Evolutionary conservation across 2,113 vertebrate species (phyloP).

Genomic region (Myrmecobius fasciatus): DNA sequence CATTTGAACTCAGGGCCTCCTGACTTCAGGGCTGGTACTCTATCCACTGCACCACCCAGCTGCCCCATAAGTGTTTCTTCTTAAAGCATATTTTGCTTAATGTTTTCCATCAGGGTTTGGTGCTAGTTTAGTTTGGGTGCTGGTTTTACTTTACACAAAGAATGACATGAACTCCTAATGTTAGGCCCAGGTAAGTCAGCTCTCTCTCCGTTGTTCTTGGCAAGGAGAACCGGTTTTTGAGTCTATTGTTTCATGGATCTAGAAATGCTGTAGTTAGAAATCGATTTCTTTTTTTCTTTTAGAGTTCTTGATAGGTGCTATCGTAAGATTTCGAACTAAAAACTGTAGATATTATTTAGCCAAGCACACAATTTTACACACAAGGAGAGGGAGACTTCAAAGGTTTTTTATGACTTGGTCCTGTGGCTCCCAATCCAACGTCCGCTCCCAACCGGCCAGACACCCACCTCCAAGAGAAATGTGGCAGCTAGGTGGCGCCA

Average conservation of each 20-base stretch:
- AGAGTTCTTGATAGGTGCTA: slow-evolving; percentile 41
- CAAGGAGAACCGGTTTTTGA: slow-evolving; percentile 53
- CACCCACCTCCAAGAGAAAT: too few relatives aligned
- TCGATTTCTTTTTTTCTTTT: slow-evolving; percentile 59
- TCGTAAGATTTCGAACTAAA: background rate
- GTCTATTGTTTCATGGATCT: slow-evolving; percentile 50
- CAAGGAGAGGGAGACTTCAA: background rate
- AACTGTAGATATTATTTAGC: background rate
- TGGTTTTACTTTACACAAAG: slow-evolving; percentile 49
- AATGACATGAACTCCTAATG: slow-evolving; percentile 17
- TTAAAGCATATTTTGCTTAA: slow-evolving; percentile 35
- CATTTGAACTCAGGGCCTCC: too few relatives aligned
- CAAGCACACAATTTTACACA: background rate
- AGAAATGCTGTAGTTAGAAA: slow-evolving; percentile 34
- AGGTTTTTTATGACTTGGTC: too few relatives aligned
- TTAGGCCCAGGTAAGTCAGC: slow-evolving; percentile 42
- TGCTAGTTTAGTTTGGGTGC: slow-evolving; percentile 50
- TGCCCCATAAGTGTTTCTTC: too few relatives aligned
- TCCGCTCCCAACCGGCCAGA: too few relatives aligned
- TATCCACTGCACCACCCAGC: too few relatives aligned
- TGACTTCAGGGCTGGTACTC: too few relatives aligned
- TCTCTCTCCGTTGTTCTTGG: slow-evolving; percentile 48
- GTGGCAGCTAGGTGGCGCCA: too few relatives aligned
- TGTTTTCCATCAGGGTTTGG: slow-evolving; percentile 26
- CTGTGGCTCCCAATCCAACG: too few relatives aligned